These are phyloP conservation scores for Trachelipus rathkii DNA, from an alignment of 1,140 invertebrate genomes.

Conservation along the genomic window DNA sequence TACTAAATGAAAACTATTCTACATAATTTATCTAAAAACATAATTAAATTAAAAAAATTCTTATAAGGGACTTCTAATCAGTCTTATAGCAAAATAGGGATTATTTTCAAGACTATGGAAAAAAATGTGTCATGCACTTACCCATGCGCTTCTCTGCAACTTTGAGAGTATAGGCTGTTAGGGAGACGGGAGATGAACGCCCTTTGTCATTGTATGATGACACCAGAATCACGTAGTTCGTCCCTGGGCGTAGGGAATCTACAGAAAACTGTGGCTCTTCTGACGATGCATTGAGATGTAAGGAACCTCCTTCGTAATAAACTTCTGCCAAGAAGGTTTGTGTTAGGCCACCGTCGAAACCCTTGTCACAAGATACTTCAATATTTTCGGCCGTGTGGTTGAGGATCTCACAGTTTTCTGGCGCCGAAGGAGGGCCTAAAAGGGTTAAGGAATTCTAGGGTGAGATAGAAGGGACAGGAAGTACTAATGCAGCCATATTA, in stretches of 20 bases:
- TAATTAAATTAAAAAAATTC: not conserved
- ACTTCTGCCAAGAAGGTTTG: constrained; percentile 78
- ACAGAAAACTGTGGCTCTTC: constrained; percentile 44
- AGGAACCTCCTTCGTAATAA: constrained; percentile 32
- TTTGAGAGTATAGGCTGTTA: constrained; percentile 69
- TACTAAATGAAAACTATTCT: too few relatives aligned
- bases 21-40: not conserved
- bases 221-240: constrained; percentile 63
- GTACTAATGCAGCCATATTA: not conserved
- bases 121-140: constrained; percentile 51
- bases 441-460: constrained; percentile 8
- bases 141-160: constrained; percentile 76
- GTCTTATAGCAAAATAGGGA: too few relatives aligned
- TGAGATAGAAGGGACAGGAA: not conserved
- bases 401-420: constrained; percentile 78
- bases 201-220: constrained; percentile 76
- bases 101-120: too few relatives aligned
- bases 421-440: constrained; percentile 64
- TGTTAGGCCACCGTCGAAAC: constrained; percentile 78
- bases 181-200: constrained; percentile 61
- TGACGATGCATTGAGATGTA: constrained; percentile 42
- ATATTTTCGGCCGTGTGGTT: constrained; percentile 79
- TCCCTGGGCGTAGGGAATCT: constrained; percentile 62
- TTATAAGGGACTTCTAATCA: not conserved
- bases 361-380: constrained; percentile 67